phyloP scores from a whole-genome alignment of 2,113 vertebrate genomes.

The Sterna hirundo region DNA sequence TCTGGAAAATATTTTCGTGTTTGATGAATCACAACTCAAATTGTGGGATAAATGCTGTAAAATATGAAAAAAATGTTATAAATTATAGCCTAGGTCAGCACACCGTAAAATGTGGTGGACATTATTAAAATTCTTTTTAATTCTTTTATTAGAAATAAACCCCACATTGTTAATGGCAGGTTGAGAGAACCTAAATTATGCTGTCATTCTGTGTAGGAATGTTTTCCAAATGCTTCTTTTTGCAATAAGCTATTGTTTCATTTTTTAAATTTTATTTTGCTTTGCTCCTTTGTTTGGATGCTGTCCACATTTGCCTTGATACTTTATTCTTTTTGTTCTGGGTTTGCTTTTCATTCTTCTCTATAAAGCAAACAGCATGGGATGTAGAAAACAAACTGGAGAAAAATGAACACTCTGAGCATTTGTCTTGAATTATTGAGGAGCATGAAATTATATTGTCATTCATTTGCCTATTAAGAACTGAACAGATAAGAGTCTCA shows the following conservation, averaged over 20 bases:
- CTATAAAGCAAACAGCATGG: neutral
- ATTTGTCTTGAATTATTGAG: constrained; percentile 23
- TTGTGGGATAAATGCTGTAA: neutral
- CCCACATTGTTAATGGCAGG: neutral
- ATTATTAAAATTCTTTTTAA: neutral
- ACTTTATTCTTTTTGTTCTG: neutral
- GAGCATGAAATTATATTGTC: neutral
- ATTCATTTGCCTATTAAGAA: neutral
- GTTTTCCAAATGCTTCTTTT: neutral
- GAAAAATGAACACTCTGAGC: neutral
- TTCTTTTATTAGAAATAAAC: neutral
- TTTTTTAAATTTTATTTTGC: neutral
- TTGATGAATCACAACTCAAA: neutral
- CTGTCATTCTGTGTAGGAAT: neutral
- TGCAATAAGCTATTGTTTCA: neutral
- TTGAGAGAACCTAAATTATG: neutral
- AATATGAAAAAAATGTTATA: neutral
- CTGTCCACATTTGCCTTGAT: neutral
- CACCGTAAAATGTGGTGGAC: neutral
- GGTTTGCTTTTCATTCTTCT: constrained; percentile 21
- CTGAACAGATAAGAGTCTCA: neutral
- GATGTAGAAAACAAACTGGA: neutral
- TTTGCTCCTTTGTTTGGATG: neutral
- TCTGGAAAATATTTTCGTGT: neutral
- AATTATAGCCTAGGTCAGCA: neutral